Percentiles rank a stretch among this genome's conserved stretches.
These are phyloP conservation scores for Halictus ligatus DNA, from an alignment of 2,888 invertebrate genomes.

Conservation along the genomic window DNA sequence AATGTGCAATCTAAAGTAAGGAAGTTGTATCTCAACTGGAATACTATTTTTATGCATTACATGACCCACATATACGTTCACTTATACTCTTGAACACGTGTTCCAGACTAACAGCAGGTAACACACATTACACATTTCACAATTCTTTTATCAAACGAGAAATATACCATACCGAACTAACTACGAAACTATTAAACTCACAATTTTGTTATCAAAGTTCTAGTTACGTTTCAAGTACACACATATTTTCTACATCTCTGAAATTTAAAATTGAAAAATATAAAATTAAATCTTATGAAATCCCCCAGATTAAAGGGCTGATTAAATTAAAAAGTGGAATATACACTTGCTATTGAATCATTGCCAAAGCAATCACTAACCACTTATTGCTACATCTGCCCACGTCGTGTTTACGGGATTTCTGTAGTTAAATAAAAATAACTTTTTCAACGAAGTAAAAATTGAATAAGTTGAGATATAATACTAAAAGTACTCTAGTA, in stretches of 20 bases:
- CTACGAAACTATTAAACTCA: background rate
- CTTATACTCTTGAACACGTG: background rate
- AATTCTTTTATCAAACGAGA: background rate
- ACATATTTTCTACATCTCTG: background rate
- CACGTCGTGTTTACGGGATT: too few species aligned
- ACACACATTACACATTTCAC: background rate
- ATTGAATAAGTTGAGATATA: too few species aligned
- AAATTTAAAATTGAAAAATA: background rate
- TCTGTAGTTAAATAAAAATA: too few species aligned
- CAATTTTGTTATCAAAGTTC: background rate
- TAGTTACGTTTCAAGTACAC: background rate
- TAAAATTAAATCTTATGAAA: too few species aligned
- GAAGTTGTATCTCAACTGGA: constrained; percentile 14
- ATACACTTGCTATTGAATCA: too few species aligned
- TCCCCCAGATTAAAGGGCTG: too few species aligned
- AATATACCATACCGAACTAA: background rate
- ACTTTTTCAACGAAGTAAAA: too few species aligned
- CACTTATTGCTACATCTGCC: background rate
- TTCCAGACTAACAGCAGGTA: too few species aligned
- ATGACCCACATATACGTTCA: background rate
- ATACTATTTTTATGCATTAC: constrained; percentile 35
- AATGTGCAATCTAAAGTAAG: background rate
- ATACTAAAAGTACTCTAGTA: too few species aligned
- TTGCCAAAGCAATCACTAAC: too few species aligned
- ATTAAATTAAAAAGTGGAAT: too few species aligned